Evolutionary conservation across 2,888 invertebrate genomes (phyloP).

Genomic region (Leptinotarsa tumamoca): DNA sequence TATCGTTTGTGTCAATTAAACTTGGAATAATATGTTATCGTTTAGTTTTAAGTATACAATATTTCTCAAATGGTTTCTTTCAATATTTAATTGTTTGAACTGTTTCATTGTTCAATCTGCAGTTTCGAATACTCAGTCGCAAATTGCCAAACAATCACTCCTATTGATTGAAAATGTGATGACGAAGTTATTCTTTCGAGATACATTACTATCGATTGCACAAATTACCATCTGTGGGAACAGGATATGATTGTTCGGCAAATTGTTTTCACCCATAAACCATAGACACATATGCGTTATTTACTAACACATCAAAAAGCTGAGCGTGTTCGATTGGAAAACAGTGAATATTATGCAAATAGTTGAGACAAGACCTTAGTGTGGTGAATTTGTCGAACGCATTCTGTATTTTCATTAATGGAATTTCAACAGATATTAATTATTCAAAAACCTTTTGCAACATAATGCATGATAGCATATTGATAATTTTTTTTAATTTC

Average conservation of each 20-base stretch:
- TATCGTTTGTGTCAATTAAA: neutral
- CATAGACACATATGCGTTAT: neutral
- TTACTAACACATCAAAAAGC: neutral
- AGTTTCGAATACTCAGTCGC: neutral
- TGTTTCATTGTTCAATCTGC: neutral
- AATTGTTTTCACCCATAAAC: neutral
- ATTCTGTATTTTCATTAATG: too few species aligned
- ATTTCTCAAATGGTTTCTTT: neutral
- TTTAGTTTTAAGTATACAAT: neutral
- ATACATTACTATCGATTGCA: neutral
- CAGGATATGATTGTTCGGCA: neutral
- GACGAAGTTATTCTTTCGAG: neutral
- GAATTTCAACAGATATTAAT: too few species aligned
- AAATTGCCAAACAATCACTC: neutral
- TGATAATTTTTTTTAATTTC: too few species aligned
- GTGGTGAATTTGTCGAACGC: too few species aligned
- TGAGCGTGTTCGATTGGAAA: too few species aligned
- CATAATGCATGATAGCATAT: too few species aligned
- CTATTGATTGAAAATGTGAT: neutral
- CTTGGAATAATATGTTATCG: neutral
- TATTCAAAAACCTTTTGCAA: too few species aligned
- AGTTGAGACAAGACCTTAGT: too few species aligned
- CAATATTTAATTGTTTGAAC: neutral
- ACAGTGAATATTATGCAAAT: too few species aligned
- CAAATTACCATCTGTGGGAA: neutral